A percentile compares a stretch with the other conserved stretches of the same genome.
Evolutionary conservation across 2,797 vertebrate species (phyloP).

Genomic region (Xenentodon cancila): DNA sequence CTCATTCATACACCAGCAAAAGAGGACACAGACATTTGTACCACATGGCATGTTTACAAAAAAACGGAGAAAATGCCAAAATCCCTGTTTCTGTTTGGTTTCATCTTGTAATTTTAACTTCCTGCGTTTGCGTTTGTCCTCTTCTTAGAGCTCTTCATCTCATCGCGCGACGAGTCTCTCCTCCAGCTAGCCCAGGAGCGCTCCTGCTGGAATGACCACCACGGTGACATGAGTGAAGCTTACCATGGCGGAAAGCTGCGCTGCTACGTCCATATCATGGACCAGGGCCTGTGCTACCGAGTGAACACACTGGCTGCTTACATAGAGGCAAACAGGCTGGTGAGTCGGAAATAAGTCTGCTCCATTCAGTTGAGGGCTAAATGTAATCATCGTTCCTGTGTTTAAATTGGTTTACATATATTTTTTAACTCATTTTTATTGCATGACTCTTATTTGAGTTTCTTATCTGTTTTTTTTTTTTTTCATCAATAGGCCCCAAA

Average conservation of each 20-base stretch:
- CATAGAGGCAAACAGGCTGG: conserved; percentile 95
- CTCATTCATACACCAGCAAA: too few relatives aligned
- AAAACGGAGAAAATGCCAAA: background rate
- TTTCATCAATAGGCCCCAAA: conserved; percentile 85
- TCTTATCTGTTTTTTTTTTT: background rate
- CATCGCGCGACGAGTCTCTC: conserved; percentile 83
- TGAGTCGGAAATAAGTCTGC: conserved; percentile 66
- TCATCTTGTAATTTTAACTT: background rate
- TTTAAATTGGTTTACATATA: too few relatives aligned
- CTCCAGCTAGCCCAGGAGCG: conserved; percentile 88
- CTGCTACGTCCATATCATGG: conserved; percentile 96
- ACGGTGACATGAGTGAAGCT: conserved; percentile 89
- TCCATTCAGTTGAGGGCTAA: too few relatives aligned
- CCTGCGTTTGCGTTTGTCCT: background rate
- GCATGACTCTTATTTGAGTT: background rate
- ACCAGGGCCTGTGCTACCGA: conserved; percentile 92
- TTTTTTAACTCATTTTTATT: background rate
- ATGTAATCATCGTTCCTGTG: too few relatives aligned
- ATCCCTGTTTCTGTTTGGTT: background rate
- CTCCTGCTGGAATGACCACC: conserved; percentile 94
- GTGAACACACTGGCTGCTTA: conserved; percentile 94
- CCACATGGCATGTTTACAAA: background rate
- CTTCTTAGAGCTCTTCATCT: conserved; percentile 73
- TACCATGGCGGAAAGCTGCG: conserved; percentile 90
- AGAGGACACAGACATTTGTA: background rate